A percentile compares a stretch with the other conserved stretches of the same genome.
These are phyloP conservation scores for Ophthalmolycus amberensis DNA, from an alignment of 2,113 vertebrate species.

Conservation along the genomic window DNA sequence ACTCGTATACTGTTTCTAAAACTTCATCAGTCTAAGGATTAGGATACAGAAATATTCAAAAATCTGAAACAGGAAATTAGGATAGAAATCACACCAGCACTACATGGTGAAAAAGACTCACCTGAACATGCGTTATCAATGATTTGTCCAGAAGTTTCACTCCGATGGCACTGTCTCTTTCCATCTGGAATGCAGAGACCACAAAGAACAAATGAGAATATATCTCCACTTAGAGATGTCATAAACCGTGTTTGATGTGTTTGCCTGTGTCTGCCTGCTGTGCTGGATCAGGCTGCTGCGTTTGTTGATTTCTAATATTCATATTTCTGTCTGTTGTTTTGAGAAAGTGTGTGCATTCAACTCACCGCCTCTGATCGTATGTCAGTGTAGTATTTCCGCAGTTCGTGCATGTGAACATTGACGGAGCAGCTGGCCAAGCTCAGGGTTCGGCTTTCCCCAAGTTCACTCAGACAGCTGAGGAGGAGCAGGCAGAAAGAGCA, in stretches of 20 bases:
- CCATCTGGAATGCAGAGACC: constrained; percentile 61
- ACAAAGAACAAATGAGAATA: neutral
- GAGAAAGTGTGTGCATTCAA: neutral
- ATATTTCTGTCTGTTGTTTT: neutral
- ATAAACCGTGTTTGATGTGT: neutral
- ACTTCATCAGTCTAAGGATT: neutral
- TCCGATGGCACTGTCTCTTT: constrained; percentile 68
- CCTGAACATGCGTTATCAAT: constrained; percentile 70
- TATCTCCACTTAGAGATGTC: neutral
- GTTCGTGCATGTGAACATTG: constrained; percentile 77
- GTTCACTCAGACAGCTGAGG: constrained; percentile 47
- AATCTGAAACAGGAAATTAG: neutral
- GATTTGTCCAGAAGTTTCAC: constrained; percentile 73
- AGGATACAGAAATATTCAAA: neutral
- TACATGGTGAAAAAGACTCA: constrained; percentile 47
- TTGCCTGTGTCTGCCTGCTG: neutral
- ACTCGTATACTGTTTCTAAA: neutral
- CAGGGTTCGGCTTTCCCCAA: constrained; percentile 45
- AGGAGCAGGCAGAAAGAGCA: constrained; percentile 50
- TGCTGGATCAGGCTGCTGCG: neutral
- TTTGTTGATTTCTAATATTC: neutral
- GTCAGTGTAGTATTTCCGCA: constrained; percentile 72
- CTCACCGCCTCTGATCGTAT: constrained; percentile 78
- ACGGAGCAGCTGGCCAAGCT: constrained; percentile 74
- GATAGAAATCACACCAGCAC: neutral